Percentiles rank a stretch among this genome's conserved stretches.
Evolutionary conservation across 1,140 invertebrate species (phyloP).

Genomic region (Anthonomus grandis): DNA sequence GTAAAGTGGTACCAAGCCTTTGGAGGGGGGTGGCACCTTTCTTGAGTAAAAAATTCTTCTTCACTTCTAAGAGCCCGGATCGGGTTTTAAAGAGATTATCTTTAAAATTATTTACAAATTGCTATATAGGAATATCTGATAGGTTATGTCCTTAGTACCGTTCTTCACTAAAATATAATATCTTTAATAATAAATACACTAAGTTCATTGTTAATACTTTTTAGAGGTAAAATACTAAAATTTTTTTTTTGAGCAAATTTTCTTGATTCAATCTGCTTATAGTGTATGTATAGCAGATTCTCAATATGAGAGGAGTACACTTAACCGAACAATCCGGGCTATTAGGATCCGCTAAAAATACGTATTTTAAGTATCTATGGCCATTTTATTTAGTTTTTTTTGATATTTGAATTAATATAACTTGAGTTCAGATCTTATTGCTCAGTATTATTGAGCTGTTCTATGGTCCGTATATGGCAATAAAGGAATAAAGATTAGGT

Average conservation of each 20-base stretch:
- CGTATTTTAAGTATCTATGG: slow-evolving; percentile 38
- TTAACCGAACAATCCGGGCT: not conserved
- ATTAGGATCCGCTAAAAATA: slow-evolving; percentile 15
- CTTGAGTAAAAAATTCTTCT: slow-evolving; percentile 42
- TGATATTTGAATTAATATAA: slow-evolving; percentile 38
- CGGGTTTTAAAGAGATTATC: too few relatives aligned
- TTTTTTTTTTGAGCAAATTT: slow-evolving; percentile 31
- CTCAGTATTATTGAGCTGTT: slow-evolving; percentile 24
- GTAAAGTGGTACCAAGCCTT: slow-evolving; percentile 41
- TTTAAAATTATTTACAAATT: too few relatives aligned
- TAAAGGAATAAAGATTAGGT: too few relatives aligned
- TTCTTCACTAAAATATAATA: slow-evolving; percentile 29
- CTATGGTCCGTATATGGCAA: too few relatives aligned
- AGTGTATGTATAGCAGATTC: not conserved
- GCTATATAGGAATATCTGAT: too few relatives aligned
- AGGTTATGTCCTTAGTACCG: too few relatives aligned
- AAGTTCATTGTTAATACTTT: slow-evolving; percentile 25
- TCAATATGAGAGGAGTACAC: not conserved
- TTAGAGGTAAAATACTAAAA: slow-evolving; percentile 19
- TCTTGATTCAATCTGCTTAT: slow-evolving; percentile 5
- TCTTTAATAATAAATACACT: slow-evolving; percentile 9
- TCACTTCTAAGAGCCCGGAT: too few relatives aligned
- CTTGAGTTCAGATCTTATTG: slow-evolving; percentile 42
- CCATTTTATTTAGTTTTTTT: slow-evolving; percentile 28
- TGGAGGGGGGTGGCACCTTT: slow-evolving; percentile 27